Evolutionary conservation across 2,113 vertebrate species (phyloP), one percentile per base, ranked within the genome.

Genomic region (Prunella fulvescens): DNA sequence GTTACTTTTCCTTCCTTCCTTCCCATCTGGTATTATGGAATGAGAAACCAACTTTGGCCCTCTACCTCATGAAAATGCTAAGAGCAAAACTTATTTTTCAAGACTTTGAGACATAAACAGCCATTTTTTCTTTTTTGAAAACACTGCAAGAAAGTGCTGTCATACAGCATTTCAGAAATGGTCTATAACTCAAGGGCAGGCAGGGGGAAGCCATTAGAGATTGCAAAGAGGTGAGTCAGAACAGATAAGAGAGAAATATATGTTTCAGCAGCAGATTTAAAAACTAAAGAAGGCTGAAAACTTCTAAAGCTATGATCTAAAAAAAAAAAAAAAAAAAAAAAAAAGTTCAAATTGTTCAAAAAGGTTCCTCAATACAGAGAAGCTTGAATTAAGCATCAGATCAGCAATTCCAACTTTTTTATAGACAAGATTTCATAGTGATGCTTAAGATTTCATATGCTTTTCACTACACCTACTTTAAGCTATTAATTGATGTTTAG

Each of bases 141-240:
- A 91, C 64, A 88, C 57, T 69, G 72, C 60, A 60, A 93, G 74
- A 67, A 96, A 87, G 70, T 80, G 66, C 78, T 87, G 83, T 92
- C 73, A 93, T 56, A 85, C 33, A 88, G 77, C 51, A 50, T 94
- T 96, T 94, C 92, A 87, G 72, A 95, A 95, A 93, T 88, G 73
- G 83, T 92, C 90, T 94, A 3, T 91, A 94, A 94, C 83, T 95
- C 81, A 89, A 82, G 73, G 88, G 91, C 86, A 97, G 88, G 70
- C 58, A 72, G 81, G 76, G 72, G 64, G 74, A 96, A 81, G 84
- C 77, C 93, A 93, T 93, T 91, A 94, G 88, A 90, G 73, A 96
- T 15, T 80, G 90, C 44, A 58, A 92, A 86, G 58, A 93, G 77
- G 77, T 64, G 70, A 95, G 50, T 87, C 86, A 95, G 92, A 95